Conservation (phyloP, 2,888 invertebrate species). For the Morinoia aosen region DNA sequence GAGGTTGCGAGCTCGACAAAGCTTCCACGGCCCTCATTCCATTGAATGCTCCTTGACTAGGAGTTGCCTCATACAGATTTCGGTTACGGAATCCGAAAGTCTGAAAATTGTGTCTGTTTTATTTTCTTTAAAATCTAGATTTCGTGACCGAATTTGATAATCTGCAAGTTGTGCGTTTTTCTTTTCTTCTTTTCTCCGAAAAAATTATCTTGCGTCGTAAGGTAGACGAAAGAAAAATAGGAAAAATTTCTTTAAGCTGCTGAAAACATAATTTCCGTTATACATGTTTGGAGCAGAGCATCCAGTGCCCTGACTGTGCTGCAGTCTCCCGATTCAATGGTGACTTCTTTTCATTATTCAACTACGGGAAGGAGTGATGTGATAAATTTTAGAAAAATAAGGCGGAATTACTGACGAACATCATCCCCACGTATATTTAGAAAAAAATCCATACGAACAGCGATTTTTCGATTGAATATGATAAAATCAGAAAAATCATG, state of each 20-base stretch:
- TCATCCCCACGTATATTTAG: too few species aligned
- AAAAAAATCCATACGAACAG: too few species aligned
- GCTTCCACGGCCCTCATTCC: slow-evolving; percentile 21
- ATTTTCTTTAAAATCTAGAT: neutral
- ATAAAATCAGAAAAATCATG: too few species aligned
- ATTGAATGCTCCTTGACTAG: slow-evolving; percentile 39
- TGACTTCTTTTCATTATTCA: neutral
- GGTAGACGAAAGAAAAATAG: neutral
- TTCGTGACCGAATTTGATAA: neutral
- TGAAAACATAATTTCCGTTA: neutral
- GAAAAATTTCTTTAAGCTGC: too few species aligned
- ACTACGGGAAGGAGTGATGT: too few species aligned
- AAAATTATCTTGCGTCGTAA: neutral
- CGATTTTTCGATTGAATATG: too few species aligned
- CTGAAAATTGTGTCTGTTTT: neutral
- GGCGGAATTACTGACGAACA: too few species aligned
- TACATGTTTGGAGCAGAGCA: neutral
- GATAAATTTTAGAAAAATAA: too few species aligned
- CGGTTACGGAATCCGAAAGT: slow-evolving; percentile 16
- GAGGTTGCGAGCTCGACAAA: neutral
- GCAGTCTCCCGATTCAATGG: neutral
- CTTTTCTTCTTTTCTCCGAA: neutral
- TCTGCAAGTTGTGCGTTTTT: neutral
- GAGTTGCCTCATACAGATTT: slow-evolving; percentile 3
- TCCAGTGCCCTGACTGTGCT: neutral